Base-by-base conservation (phyloP, 2,888 invertebrate species). In the Cosmia trapezina region DNA sequence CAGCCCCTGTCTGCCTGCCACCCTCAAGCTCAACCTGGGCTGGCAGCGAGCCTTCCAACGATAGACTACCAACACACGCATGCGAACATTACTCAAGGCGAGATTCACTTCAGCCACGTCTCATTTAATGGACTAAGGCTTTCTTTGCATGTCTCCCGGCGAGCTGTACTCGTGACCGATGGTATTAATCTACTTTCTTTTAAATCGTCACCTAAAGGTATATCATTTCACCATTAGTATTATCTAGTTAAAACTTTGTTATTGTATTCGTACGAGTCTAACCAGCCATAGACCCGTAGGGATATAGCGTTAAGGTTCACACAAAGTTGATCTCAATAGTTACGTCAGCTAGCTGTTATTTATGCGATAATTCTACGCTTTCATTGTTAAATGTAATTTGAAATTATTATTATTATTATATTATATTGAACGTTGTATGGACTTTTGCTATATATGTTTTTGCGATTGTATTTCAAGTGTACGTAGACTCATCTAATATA, bases 251-350 rank as follows among this genome's bases (percentile, higher is more conserved):
- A 83, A 78, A 77, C 81, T 87, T 88, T 86, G 88, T 89, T 87
- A 86, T 87, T 86, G 84, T 89, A 91, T 92, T 92, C 93, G 87
- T 93, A 91, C 91, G 94, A 85, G 92, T 93, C 94, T 95, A 94
- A 93, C 95, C 95, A 95, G 96, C 95, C 94, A 94, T 93, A 93
- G 94, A 91, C 92, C 89, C 93, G 92, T 92, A 93, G 86, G 94
- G 89, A 91, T 92, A 89, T 87, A 86, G 81, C 77, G 68, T 74
- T 81, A 89, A 87, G 86, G 71, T 85, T 89, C 76, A 78, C 83
- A 83, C 80, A 87, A 82, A 86, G 71, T 86, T 87, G 85, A 86
- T 90, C 86, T 90, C 88, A 87, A 89, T 90, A 89, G 85, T 87
- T 87, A 88, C 76, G 85, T 89, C 86, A 80, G 87, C 90, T 88